Percentiles rank a stretch among this genome's conserved stretches.
These are phyloP conservation scores for Cinara cedri DNA, from an alignment of 2,888 invertebrate species.

Conservation along the genomic window DNA sequence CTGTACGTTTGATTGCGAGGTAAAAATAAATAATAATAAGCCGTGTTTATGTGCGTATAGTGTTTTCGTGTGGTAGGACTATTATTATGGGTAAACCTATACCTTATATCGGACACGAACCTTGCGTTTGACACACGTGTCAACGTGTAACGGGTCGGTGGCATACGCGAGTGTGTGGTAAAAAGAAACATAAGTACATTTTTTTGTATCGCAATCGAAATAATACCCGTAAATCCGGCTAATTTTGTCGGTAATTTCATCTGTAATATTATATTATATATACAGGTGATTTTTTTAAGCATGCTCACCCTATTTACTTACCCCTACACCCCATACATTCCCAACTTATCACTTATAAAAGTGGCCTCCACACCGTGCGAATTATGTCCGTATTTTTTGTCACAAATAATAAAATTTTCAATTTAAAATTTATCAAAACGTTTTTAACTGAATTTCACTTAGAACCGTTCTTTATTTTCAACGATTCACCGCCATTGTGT, in stretches of 20 bases:
- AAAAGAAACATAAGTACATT: not conserved
- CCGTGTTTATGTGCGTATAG: not conserved
- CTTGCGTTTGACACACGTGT: not conserved
- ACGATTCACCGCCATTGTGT: too few relatives aligned
- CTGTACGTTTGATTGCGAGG: too few relatives aligned
- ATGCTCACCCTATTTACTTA: too few relatives aligned
- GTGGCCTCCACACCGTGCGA: too few relatives aligned
- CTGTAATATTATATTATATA: not conserved
- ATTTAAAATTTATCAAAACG: too few relatives aligned
- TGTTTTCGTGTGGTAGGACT: not conserved
- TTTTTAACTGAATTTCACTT: too few relatives aligned
- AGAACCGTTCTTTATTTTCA: too few relatives aligned
- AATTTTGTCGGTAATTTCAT: not conserved
- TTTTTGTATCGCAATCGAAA: constrained; percentile 1
- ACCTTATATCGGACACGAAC: not conserved
- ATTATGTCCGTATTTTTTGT: too few relatives aligned
- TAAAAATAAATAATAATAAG: not conserved
- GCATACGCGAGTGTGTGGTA: not conserved
- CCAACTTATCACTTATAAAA: too few relatives aligned
- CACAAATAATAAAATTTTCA: too few relatives aligned
- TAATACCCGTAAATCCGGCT: not conserved
- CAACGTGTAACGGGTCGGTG: constrained; percentile 6
- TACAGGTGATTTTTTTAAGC: too few relatives aligned
- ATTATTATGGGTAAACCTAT: not conserved
- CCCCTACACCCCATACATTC: too few relatives aligned